These are phyloP conservation scores for Phlogophora meticulosa DNA, from an alignment of 2,888 invertebrate genomes.

Conservation along the genomic window DNA sequence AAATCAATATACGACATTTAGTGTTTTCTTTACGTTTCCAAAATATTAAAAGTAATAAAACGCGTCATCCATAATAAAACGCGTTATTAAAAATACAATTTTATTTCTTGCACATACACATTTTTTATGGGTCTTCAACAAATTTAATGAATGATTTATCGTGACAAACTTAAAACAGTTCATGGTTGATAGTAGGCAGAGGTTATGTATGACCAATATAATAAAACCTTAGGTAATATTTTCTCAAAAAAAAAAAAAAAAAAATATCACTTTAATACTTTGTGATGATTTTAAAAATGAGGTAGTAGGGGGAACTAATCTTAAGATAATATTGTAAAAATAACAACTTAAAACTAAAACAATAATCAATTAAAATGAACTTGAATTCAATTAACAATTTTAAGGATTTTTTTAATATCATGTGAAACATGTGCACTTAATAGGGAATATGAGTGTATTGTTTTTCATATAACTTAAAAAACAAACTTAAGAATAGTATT, in stretches of 20 bases:
- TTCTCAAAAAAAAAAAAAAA: conserved; percentile 5
- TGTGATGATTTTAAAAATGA: conserved; percentile 44
- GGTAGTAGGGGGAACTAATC: conserved; percentile 35
- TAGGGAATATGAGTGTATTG: too few relatives aligned
- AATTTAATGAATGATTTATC: neutral
- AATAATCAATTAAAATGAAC: conserved; percentile 14
- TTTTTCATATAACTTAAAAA: too few relatives aligned
- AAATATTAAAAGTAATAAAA: conserved; percentile 42
- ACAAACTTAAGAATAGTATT: too few relatives aligned
- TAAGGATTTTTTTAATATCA: conserved; percentile 11
- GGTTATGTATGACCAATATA: conserved; percentile 1
- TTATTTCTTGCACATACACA: conserved; percentile 27
- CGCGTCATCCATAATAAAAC: too few relatives aligned
- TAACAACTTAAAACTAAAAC: conserved; percentile 33
- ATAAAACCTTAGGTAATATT: conserved; percentile 37
- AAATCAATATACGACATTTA: conserved; percentile 80
- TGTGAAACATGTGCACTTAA: conserved; percentile 21
- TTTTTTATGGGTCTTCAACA: neutral
- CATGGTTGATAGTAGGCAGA: conserved; percentile 11
- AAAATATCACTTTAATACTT: conserved; percentile 5
- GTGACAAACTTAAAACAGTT: conserved; percentile 32
- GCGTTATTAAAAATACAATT: conserved; percentile 25
- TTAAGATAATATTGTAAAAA: conserved; percentile 25
- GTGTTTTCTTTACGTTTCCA: conserved; percentile 69
- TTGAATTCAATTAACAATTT: conserved; percentile 25